A percentile compares a stretch with the other conserved stretches of the same genome.
These are phyloP conservation scores for Athene cunicularia DNA, from an alignment of 2,113 vertebrate genomes.

Conservation along the genomic window DNA sequence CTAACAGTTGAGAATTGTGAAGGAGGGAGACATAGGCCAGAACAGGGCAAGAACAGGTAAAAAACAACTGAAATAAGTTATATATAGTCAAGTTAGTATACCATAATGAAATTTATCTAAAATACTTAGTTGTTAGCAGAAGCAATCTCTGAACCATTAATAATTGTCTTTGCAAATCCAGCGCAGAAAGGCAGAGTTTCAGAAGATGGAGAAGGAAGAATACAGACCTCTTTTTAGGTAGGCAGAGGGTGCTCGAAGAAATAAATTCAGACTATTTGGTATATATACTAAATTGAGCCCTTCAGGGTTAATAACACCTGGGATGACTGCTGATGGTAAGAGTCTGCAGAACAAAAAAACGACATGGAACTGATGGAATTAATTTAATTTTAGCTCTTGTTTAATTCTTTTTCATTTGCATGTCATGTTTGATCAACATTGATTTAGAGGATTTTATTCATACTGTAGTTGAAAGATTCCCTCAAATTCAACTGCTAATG, in stretches of 20 bases:
- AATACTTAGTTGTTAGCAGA: neutral
- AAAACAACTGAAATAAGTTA: neutral
- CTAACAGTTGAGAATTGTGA: neutral
- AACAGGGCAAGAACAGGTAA: neutral
- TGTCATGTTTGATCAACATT: neutral
- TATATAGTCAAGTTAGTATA: neutral
- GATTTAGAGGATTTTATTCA: neutral
- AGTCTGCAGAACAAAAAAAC: neutral
- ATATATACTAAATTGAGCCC: neutral
- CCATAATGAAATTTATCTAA: neutral
- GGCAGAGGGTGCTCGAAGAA: neutral
- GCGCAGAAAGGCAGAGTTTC: neutral
- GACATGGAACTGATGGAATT: neutral
- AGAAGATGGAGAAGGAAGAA: neutral
- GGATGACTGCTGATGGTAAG: neutral
- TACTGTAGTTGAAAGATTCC: neutral
- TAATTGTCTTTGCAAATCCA: neutral
- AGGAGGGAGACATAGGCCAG: neutral
- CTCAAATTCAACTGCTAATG: neutral
- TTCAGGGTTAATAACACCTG: neutral
- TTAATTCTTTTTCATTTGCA: neutral
- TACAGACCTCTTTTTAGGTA: neutral
- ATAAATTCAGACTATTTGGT: neutral
- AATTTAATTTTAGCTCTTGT: neutral
- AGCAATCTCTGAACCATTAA: neutral